A percentile compares a stretch with the other conserved stretches of the same genome.
Evolutionary conservation across 2,888 invertebrate species (phyloP).

Genomic region (Meliscaeva auricollis): DNA sequence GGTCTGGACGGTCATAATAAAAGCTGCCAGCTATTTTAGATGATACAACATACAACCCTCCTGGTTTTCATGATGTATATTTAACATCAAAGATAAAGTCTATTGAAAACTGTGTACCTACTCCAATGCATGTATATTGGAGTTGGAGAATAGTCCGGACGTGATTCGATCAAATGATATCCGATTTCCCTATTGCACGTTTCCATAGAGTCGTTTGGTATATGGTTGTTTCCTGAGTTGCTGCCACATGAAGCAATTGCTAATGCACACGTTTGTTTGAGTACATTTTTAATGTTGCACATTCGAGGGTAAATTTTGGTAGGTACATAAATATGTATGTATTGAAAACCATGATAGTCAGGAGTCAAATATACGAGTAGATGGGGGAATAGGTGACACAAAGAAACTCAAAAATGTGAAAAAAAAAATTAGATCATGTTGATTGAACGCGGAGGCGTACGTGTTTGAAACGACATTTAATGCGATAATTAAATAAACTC

Average conservation of each 20-base stretch:
- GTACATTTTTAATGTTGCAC: constrained; percentile 62
- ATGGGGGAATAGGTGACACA: constrained; percentile 38
- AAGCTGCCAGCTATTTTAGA: neutral
- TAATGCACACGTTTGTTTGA: constrained; percentile 38
- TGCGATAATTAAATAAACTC: constrained; percentile 54
- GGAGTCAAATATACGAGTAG: neutral
- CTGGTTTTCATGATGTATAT: neutral
- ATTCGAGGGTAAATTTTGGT: neutral
- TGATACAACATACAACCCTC: constrained; percentile 6
- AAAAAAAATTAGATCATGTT: constrained; percentile 49
- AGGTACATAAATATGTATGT: neutral
- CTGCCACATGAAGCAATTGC: constrained; percentile 2
- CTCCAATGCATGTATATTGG: neutral
- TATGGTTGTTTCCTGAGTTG: constrained; percentile 11
- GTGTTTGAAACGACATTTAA: constrained; percentile 53
- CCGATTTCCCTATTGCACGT: constrained; percentile 71
- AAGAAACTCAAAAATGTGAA: constrained; percentile 39
- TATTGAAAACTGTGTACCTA: constrained; percentile 29
- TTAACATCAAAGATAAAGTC: constrained; percentile 39
- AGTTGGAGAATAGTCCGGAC: constrained; percentile 67
- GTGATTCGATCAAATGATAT: constrained; percentile 77
- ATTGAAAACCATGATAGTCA: neutral
- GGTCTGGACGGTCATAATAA: neutral
- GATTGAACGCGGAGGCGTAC: constrained; percentile 64
- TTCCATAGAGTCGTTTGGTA: neutral